Conservation (phyloP, 1,140 invertebrate species). For the Drosophila mayri region DNA sequence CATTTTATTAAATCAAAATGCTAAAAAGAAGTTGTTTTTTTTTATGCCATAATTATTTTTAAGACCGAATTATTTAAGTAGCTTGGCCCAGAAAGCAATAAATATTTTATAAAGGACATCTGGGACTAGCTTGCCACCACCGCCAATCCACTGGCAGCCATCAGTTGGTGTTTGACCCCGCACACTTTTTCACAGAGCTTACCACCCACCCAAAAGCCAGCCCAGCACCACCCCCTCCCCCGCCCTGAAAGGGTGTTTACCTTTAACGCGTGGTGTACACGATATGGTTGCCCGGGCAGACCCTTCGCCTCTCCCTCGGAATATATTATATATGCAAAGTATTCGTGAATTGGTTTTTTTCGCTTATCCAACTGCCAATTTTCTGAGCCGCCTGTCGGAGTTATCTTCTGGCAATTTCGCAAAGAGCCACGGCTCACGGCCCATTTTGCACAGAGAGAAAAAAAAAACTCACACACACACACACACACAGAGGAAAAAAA, state of each 20-base stretch:
- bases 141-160: not conserved
- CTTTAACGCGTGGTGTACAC: constrained; percentile 73
- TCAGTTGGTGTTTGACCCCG: constrained; percentile 63
- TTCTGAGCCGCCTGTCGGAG: constrained; percentile 78
- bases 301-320: constrained; percentile 58
- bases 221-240: not conserved
- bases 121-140: not conserved
- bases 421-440: constrained; percentile 45
- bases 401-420: constrained; percentile 80
- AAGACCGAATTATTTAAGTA: not conserved
- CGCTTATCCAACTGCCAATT: constrained; percentile 84
- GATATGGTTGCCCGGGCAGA: constrained; percentile 62
- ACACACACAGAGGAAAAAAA: not conserved
- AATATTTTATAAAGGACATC: constrained; percentile 17
- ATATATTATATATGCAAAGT: constrained; percentile 84
- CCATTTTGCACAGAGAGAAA: constrained; percentile 65
- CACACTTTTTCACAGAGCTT: constrained; percentile 14
- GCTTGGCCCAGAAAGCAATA: not conserved
- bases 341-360: constrained; percentile 85
- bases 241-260: constrained; percentile 74
- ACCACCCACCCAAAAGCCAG: not conserved
- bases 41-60: not conserved
- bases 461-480: not conserved
- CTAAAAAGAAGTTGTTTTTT: not conserved
- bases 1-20: not conserved